These are phyloP conservation scores for Drosophila maculinotata DNA, from an alignment of 2,888 invertebrate species.

Conservation along the genomic window DNA sequence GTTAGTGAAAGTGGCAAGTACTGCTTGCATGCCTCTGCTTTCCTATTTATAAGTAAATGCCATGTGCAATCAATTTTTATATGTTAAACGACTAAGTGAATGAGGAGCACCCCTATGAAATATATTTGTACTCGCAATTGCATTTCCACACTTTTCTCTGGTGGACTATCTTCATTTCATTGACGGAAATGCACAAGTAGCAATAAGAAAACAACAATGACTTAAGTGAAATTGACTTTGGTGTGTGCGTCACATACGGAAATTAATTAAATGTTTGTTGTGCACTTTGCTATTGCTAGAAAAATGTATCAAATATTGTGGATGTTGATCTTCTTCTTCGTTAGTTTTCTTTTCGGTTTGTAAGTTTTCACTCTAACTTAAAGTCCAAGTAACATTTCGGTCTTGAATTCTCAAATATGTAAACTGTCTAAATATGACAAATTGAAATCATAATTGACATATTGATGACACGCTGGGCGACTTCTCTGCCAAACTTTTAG, in stretches of 20 bases:
- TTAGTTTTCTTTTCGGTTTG: neutral
- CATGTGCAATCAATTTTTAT: constrained; percentile 47
- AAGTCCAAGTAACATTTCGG: no score
- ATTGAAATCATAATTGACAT: no score
- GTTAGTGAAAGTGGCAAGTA: constrained; percentile 37
- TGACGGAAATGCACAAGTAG: constrained; percentile 52
- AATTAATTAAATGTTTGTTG: constrained; percentile 57
- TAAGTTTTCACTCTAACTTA: no score
- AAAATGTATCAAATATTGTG: neutral
- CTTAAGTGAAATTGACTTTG: constrained; percentile 27
- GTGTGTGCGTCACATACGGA: constrained; percentile 32
- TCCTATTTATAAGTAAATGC: constrained; percentile 50
- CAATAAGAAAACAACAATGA: constrained; percentile 11
- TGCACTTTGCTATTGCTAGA: constrained; percentile 9
- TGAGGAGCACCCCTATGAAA: neutral
- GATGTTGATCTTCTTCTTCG: neutral
- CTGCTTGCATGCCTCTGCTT: neutral
- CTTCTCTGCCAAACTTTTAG: constrained; percentile 1
- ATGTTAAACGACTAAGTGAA: constrained; percentile 31
- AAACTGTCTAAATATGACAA: no score
- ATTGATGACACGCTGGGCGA: no score
- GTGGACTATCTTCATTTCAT: neutral
- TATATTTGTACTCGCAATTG: constrained; percentile 8
- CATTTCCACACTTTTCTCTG: constrained; percentile 7
- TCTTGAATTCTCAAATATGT: no score